Evolutionary conservation across 2,888 invertebrate genomes (phyloP).

Genomic region (Trilocha varians): DNA sequence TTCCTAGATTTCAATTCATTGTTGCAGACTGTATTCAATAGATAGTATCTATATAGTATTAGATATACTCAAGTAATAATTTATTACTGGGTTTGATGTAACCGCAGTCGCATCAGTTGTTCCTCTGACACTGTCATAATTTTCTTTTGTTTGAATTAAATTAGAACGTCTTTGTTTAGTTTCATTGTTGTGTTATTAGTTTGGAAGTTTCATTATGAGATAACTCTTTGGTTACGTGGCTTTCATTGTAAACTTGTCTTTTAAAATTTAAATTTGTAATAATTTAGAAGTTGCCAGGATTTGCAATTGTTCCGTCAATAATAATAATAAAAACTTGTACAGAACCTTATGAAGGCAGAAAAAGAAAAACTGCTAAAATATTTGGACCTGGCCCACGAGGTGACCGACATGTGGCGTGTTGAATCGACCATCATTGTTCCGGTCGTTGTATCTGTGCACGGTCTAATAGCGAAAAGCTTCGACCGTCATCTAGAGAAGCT

Average conservation of each 20-base stretch:
- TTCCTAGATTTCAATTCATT: too few relatives aligned
- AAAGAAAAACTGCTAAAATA: too few relatives aligned
- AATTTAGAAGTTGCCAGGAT: too few relatives aligned
- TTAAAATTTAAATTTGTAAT: not conserved
- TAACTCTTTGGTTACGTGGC: not conserved
- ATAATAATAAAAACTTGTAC: too few relatives aligned
- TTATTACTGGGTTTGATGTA: not conserved
- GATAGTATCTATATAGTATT: slow-evolving; percentile 1
- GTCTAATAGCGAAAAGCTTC: too few relatives aligned
- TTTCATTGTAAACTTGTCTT: not conserved
- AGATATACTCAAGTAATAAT: not conserved
- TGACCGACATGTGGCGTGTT: too few relatives aligned
- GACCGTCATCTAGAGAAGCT: too few relatives aligned
- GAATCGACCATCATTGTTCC: too few relatives aligned
- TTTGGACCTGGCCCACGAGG: too few relatives aligned
- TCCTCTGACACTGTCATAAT: not conserved
- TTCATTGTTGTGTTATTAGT: slow-evolving; percentile 13
- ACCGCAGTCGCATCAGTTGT: not conserved
- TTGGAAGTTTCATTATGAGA: slow-evolving; percentile 17
- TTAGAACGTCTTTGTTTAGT: slow-evolving; percentile 18
- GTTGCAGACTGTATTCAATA: too few relatives aligned
- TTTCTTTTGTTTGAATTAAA: slow-evolving; percentile 16
- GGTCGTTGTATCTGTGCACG: too few relatives aligned
- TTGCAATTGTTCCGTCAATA: not conserved
- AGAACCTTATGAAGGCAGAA: too few relatives aligned